Evolutionary conservation across 2,797 vertebrate species (phyloP).

Genomic region (Vireo griseus): DNA sequence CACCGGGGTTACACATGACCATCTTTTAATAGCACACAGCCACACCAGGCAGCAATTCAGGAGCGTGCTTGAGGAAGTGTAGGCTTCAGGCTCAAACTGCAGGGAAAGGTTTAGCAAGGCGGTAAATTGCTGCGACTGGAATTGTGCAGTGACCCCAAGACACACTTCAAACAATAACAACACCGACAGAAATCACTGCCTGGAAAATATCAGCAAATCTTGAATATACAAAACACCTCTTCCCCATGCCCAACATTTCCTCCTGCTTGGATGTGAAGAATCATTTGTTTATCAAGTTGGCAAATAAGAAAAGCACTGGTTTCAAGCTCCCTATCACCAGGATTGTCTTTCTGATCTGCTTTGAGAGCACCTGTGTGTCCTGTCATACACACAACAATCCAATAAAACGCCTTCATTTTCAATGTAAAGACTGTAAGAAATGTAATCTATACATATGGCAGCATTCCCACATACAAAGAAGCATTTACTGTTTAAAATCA

Average conservation of each 20-base stretch:
- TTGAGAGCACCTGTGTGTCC: neutral
- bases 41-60: neutral
- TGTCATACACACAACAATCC: neutral
- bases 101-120: neutral
- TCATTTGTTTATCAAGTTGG: neutral
- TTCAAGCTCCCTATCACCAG: neutral
- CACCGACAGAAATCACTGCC: neutral
- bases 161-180: neutral
- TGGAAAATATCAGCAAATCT: neutral
- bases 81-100: neutral
- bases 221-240: neutral
- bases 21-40: constrained; percentile 7
- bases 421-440: neutral
- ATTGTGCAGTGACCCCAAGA: neutral
- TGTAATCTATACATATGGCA: neutral
- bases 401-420: neutral
- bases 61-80: neutral
- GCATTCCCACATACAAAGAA: neutral
- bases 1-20: neutral
- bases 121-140: neutral
- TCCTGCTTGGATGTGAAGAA: neutral
- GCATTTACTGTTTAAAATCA: neutral
- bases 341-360: neutral
- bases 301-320: neutral
- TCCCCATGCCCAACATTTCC: neutral